Evolutionary conservation across 2,797 vertebrate species (phyloP).

Genomic region (Babyrousa celebensis): DNA sequence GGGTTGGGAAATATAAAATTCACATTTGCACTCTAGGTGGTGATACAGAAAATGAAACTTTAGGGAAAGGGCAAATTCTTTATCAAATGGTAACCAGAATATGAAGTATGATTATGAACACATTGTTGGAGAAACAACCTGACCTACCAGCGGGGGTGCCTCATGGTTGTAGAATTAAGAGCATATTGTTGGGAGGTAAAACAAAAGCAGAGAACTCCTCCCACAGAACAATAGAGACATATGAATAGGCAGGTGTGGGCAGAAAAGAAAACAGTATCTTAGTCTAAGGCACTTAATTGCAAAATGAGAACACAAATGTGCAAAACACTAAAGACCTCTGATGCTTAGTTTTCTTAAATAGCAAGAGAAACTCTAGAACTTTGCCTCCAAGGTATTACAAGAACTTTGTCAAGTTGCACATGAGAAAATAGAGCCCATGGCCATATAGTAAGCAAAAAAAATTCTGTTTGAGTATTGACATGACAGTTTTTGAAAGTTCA

Average conservation of each 20-base stretch:
- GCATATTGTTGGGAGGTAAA: neutral
- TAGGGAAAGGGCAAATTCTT: neutral
- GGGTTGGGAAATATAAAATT: neutral
- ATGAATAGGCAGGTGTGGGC: neutral
- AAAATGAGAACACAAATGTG: slow-evolving; percentile 54
- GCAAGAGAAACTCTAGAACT: slow-evolving; percentile 92
- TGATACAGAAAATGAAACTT: slow-evolving; percentile 55
- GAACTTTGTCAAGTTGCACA: slow-evolving; percentile 95
- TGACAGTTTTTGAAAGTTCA: slow-evolving; percentile 97
- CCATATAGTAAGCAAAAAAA: slow-evolving; percentile 95
- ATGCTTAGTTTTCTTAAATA: slow-evolving; percentile 89
- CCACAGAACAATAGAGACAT: slow-evolving; percentile 55
- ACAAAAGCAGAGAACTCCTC: neutral
- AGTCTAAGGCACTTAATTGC: slow-evolving; percentile 71
- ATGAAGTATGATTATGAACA: slow-evolving; percentile 40
- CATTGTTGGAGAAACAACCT: neutral
- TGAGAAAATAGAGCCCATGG: slow-evolving; percentile 94
- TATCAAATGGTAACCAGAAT: slow-evolving; percentile 41
- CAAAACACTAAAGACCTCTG: slow-evolving; percentile 86
- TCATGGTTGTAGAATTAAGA: neutral
- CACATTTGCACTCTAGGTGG: neutral
- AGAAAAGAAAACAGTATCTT: slow-evolving; percentile 54
- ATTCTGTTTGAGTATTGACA: slow-evolving; percentile 96
- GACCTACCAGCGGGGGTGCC: neutral
- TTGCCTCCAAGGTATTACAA: slow-evolving; percentile 94